phyloP scores from a whole-genome alignment of 2,797 vertebrate species.

The Gallirallus australis region DNA sequence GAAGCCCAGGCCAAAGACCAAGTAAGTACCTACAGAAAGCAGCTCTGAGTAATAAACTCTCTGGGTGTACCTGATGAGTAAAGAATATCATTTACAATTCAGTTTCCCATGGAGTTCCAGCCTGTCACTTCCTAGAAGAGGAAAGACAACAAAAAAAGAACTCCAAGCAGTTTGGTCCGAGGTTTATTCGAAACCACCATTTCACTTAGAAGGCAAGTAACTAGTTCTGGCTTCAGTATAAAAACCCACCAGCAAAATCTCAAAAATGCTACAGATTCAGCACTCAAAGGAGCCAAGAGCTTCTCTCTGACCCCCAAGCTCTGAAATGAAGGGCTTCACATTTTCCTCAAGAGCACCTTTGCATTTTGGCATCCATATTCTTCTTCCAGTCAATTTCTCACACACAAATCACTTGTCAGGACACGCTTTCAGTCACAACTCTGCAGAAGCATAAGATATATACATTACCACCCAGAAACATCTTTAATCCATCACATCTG shows the following conservation, averaged over 20 bases:
- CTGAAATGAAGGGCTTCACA: background rate
- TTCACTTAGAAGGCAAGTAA: background rate
- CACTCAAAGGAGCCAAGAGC: background rate
- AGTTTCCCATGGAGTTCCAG: background rate
- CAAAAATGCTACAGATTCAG: background rate
- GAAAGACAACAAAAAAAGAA: background rate
- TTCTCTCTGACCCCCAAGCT: background rate
- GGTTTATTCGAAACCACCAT: background rate
- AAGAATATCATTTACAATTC: background rate
- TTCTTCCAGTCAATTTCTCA: background rate
- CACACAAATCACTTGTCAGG: background rate
- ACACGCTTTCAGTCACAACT: background rate
- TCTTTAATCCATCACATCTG: background rate
- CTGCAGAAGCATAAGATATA: background rate
- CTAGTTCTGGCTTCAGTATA: background rate
- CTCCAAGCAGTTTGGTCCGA: background rate
- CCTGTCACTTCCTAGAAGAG: background rate
- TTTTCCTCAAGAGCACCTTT: slow-evolving; percentile 1
- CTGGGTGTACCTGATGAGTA: background rate
- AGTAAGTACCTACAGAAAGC: background rate
- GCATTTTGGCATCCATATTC: background rate
- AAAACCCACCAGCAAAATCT: background rate
- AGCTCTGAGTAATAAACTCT: background rate
- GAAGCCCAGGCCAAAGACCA: background rate
- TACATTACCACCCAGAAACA: background rate